phyloP scores from a whole-genome alignment of 37 sponge, comb jelly and placozoan species.

The Oopsacas minuta region DNA sequence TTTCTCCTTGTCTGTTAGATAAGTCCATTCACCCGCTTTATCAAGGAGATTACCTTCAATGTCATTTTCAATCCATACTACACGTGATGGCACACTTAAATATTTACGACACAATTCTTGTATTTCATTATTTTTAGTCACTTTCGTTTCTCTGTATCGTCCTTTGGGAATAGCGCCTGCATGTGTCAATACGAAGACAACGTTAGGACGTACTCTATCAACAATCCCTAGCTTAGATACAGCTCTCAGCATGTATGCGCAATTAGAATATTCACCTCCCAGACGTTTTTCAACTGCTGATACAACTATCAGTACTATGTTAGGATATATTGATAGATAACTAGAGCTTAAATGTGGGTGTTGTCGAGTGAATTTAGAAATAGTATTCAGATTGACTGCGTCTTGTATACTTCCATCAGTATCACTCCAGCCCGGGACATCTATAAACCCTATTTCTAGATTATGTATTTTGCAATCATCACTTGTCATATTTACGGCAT shows the following conservation, averaged over 20 bases:
- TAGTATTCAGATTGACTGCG: neutral
- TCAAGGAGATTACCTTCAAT: neutral
- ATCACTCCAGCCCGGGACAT: neutral
- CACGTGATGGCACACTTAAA: neutral
- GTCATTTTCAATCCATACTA: conserved; percentile 2
- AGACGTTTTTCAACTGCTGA: neutral
- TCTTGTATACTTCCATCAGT: neutral
- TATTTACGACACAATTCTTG: neutral
- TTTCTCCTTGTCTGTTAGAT: neutral
- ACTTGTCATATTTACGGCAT: neutral
- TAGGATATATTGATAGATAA: neutral
- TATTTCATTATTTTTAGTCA: neutral
- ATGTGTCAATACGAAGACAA: conserved; percentile 5
- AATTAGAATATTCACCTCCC: neutral
- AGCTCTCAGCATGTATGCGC: neutral
- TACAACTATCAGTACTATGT: conserved; percentile 10
- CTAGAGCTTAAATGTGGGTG: neutral
- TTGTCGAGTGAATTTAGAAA: neutral
- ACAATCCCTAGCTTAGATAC: neutral
- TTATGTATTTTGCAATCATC: neutral
- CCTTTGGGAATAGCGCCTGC: neutral
- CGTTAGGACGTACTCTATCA: neutral
- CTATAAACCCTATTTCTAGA: neutral
- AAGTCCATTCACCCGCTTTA: neutral
- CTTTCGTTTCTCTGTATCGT: neutral